Percentiles rank a stretch among this genome's conserved stretches.
Conservation (phyloP, 2,113 vertebrate species). For the Gavialis gangeticus region DNA sequence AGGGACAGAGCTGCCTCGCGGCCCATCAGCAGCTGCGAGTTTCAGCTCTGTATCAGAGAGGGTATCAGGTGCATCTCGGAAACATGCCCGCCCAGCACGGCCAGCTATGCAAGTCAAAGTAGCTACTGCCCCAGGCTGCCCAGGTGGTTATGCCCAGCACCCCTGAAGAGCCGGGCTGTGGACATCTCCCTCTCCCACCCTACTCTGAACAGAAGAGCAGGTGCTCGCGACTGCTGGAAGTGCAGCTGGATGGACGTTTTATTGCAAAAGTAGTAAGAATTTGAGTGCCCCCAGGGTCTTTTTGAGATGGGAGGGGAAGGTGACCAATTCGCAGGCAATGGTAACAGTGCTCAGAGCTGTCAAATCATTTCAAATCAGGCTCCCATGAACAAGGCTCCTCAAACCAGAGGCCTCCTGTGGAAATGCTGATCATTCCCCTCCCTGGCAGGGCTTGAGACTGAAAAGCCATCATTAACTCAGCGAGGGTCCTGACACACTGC, state of each 20-base stretch:
- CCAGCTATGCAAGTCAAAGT: neutral
- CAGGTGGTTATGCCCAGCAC: neutral
- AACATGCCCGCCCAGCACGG: neutral
- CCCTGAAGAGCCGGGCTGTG: too few relatives aligned
- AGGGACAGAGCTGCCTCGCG: neutral
- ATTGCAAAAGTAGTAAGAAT: too few relatives aligned
- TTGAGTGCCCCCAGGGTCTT: too few relatives aligned
- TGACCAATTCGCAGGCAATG: too few relatives aligned
- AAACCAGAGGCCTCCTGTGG: neutral
- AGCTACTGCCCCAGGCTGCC: neutral
- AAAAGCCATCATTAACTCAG: neutral
- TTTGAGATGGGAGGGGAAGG: too few relatives aligned
- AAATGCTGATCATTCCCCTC: neutral
- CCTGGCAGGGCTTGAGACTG: neutral
- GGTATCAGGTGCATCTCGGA: neutral
- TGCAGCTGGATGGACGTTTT: too few relatives aligned
- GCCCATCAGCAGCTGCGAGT: neutral
- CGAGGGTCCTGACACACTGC: neutral
- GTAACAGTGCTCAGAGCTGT: neutral
- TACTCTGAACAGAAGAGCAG: too few relatives aligned
- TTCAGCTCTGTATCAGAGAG: neutral
- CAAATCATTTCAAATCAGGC: neutral
- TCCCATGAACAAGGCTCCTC: neutral
- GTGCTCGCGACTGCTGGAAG: too few relatives aligned
- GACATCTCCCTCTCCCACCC: too few relatives aligned